phyloP scores from a whole-genome alignment of 2,797 vertebrate species.

The Eptatretus atami region DNA sequence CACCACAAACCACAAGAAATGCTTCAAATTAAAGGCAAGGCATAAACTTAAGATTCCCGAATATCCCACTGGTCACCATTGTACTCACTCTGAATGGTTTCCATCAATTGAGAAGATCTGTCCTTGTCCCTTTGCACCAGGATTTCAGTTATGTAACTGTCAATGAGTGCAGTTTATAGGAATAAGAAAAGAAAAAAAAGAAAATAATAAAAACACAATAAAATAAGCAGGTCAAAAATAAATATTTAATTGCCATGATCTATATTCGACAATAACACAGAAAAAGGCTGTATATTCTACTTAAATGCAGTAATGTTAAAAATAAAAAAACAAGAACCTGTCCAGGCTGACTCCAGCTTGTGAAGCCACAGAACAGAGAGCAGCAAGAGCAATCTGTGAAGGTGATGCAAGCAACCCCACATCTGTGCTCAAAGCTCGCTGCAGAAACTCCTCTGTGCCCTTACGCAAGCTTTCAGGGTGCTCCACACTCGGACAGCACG shows the following conservation, averaged over 20 bases:
- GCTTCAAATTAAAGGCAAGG: too few species aligned
- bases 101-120: too few species aligned
- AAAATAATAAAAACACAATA: slow-evolving; percentile 7
- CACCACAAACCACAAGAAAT: too few species aligned
- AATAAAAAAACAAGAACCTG: slow-evolving; percentile 23
- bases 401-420: slow-evolving; percentile 52
- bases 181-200: too few species aligned
- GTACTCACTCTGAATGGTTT: too few species aligned
- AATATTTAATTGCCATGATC: slow-evolving; percentile 3
- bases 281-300: background rate
- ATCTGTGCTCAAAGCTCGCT: slow-evolving; percentile 40
- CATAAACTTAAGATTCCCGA: too few species aligned
- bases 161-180: too few species aligned
- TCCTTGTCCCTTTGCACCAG: slow-evolving; percentile 33
- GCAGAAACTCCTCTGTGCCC: slow-evolving; percentile 60
- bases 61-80: too few species aligned
- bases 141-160: slow-evolving; percentile 55
- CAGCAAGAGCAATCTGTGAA: slow-evolving; percentile 52
- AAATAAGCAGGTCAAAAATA: slow-evolving; percentile 8
- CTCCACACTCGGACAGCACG: slow-evolving; percentile 44
- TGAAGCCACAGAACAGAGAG: slow-evolving; percentile 45
- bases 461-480: slow-evolving; percentile 69
- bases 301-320: background rate
- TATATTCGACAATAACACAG: background rate
- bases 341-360: slow-evolving; percentile 61